Evolutionary conservation across 2,113 vertebrate genomes (phyloP).

Genomic region (Heterochromis multidens): DNA sequence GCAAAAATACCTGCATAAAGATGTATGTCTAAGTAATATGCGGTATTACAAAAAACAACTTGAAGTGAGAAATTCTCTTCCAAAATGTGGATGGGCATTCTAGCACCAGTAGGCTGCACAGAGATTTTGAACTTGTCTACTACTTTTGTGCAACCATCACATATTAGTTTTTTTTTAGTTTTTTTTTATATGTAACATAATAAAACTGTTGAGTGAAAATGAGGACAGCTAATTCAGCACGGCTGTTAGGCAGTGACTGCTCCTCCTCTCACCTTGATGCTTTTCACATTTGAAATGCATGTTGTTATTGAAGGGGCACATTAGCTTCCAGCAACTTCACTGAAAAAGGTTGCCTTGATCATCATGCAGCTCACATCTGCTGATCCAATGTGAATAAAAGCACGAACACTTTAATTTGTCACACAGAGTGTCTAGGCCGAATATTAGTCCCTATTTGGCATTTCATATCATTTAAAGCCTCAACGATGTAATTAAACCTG

Average conservation of each 20-base stretch:
- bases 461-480: constrained; percentile 5
- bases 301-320: neutral
- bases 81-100: neutral
- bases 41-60: neutral
- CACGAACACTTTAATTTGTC: neutral
- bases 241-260: neutral
- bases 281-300: constrained; percentile 17
- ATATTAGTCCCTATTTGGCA: constrained; percentile 12
- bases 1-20: neutral
- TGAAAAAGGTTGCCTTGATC: neutral
- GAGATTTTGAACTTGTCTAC: neutral
- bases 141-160: neutral
- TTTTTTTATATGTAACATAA: neutral
- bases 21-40: neutral
- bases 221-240: neutral
- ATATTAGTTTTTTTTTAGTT: neutral
- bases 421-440: neutral
- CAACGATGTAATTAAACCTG: neutral
- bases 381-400: constrained; percentile 3
- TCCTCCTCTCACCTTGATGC: constrained; percentile 8
- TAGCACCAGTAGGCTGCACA: neutral
- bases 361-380: neutral
- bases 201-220: neutral
- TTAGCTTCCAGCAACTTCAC: constrained; percentile 6
- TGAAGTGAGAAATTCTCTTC: neutral